These are phyloP conservation scores for Solen grandis DNA, from an alignment of 1,140 invertebrate species.

Conservation along the genomic window DNA sequence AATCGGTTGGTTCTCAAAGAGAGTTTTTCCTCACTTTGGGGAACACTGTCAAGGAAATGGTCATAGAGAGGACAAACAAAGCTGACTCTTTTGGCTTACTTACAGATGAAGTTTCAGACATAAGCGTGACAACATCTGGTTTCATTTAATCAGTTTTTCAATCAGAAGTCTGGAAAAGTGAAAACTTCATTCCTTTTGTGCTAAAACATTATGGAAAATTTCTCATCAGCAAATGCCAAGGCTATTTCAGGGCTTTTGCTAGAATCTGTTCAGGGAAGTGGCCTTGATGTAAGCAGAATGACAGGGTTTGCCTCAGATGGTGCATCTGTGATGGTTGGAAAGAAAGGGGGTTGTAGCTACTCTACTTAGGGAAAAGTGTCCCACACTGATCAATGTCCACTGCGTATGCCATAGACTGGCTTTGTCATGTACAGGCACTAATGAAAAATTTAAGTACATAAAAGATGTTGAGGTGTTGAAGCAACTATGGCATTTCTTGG, in stretches of 20 bases:
- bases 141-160: constrained; percentile 5
- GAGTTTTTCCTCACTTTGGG: constrained; percentile 1
- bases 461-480: constrained; percentile 43
- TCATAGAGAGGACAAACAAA: background rate
- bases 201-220: background rate
- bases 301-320: constrained; percentile 30
- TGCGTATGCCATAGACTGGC: constrained; percentile 57
- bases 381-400: constrained; percentile 29
- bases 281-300: background rate
- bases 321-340: constrained; percentile 34
- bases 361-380: background rate
- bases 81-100: background rate
- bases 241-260: background rate
- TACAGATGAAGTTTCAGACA: constrained; percentile 23
- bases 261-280: background rate
- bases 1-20: background rate
- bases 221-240: background rate
- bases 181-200: constrained; percentile 1
- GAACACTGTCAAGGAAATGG: background rate
- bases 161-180: background rate
- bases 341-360: constrained; percentile 7
- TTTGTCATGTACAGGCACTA: constrained; percentile 53
- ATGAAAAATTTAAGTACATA: constrained; percentile 40
- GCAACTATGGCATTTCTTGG: constrained; percentile 55
- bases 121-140: constrained; percentile 5